Evolutionary conservation across 64 coral and sea anemone genomes (phyloP), one percentile per base, ranked within the genome.

Genomic region (Pocillopora damicornis): DNA sequence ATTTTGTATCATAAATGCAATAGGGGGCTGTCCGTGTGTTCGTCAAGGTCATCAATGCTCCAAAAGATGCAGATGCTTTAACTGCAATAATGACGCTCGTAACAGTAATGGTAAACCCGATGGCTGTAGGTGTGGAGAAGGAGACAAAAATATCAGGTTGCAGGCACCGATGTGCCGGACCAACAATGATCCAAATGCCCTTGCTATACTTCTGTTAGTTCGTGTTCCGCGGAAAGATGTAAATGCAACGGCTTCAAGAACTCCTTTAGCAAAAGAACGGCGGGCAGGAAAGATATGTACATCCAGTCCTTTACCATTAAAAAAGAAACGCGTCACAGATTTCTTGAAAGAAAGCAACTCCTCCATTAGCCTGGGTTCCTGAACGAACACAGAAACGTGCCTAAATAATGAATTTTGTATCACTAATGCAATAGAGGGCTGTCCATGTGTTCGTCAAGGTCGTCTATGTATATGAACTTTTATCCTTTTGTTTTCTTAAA

Each of bases 291-390:
- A 25, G 30, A 18, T 51, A 51, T 87, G 84, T 42, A 87, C 36
- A 74, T 74, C 36, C 23, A 87, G 66, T 74, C 84, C 84, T 62
- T 87, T 69, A 17, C 67, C 38, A 25, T 87, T 87, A n/a, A 87
- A 87, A 87, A 58, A 68, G n/a, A 65, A 74, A 87, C 5, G 68
- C n/a, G 42, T 34, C 15, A 51, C 59, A 4, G 42, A 75, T 13
- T 56, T 23, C 18, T 56, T 87, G 85, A 75, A 57, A 22, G 56
- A 20, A 17, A 60, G n/a, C 1, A 69, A 87, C 34, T 51, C 36
- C 57, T 37, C 51, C 58, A 42, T 87, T 2, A 60, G 20, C 1
- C 1, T 13, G 37, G 85, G 85, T 13, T 58, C 85, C 37, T 87
- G 85, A 68, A 87, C 71, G 56, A 87, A 16, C 10, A 75, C 11